Evolutionary conservation across 2,797 vertebrate genomes (phyloP).

Genomic region (Phataginus tetradactyla): DNA sequence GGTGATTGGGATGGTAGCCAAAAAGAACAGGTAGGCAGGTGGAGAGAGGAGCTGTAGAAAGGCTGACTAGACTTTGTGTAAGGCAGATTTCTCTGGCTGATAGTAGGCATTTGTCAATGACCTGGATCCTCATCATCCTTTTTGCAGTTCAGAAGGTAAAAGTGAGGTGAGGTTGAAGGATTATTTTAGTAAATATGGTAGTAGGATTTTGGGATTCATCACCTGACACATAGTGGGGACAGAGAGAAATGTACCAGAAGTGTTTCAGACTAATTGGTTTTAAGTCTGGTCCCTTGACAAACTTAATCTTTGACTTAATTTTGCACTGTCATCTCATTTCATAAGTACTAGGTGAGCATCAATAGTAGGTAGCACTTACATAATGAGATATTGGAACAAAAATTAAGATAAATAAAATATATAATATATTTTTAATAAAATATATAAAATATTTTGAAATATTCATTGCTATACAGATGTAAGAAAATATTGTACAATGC

Average conservation of each 20-base stretch:
- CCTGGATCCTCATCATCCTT: neutral
- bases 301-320: conserved; percentile 38
- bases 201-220: neutral
- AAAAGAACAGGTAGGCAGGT: neutral
- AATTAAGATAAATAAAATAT: conserved; percentile 41
- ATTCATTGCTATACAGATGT: neutral
- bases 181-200: conserved; percentile 2
- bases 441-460: conserved; percentile 25
- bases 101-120: neutral
- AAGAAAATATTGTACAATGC: neutral
- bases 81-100: neutral
- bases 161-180: neutral
- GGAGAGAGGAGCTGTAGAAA: neutral
- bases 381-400: conserved; percentile 15
- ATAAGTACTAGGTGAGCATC: neutral
- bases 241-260: conserved; percentile 30
- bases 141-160: conserved; percentile 9
- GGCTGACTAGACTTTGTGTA: neutral
- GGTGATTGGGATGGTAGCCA: neutral
- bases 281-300: neutral
- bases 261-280: conserved; percentile 36
- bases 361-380: neutral
- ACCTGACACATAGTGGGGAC: neutral
- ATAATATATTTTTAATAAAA: too few relatives aligned
- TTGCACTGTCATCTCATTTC: neutral